These are phyloP conservation scores for Halichoeres trimaculatus DNA, from an alignment of 2,113 vertebrate genomes.

Conservation along the genomic window DNA sequence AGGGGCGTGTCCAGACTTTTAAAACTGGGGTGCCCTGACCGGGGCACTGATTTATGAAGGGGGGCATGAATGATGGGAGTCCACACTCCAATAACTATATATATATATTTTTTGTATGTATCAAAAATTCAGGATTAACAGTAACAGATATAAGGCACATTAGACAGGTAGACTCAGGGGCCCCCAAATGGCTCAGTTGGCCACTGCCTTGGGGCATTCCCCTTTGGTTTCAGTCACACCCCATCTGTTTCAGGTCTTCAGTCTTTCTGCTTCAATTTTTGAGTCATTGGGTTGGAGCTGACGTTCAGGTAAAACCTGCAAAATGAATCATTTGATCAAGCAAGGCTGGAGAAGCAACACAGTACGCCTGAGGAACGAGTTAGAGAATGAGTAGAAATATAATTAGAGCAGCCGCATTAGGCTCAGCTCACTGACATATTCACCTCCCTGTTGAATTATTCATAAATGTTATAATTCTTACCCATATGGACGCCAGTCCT, in stretches of 20 bases:
- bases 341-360: slow-evolving; percentile 44
- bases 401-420: slow-evolving; percentile 50
- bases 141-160: too few species aligned
- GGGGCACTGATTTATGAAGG: too few species aligned
- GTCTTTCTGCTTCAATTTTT: neutral
- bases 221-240: neutral
- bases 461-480: slow-evolving; percentile 65
- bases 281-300: neutral
- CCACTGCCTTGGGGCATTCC: too few species aligned
- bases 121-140: too few species aligned
- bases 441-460: slow-evolving; percentile 55
- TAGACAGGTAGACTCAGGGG: too few species aligned
- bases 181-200: too few species aligned
- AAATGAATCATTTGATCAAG: slow-evolving; percentile 68
- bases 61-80: too few species aligned
- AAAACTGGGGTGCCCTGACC: too few species aligned
- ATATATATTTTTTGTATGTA: too few species aligned
- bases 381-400: slow-evolving; percentile 56
- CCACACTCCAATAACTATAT: too few species aligned
- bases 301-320: slow-evolving; percentile 47
- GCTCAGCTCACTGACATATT: slow-evolving; percentile 38
- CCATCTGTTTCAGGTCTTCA: neutral
- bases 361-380: slow-evolving; percentile 50
- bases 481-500: slow-evolving; percentile 45
- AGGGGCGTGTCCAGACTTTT: too few species aligned